Evolutionary conservation across 2,888 invertebrate genomes (phyloP), one percentile per base, ranked within the genome.

Genomic region (Protonemura montana): DNA sequence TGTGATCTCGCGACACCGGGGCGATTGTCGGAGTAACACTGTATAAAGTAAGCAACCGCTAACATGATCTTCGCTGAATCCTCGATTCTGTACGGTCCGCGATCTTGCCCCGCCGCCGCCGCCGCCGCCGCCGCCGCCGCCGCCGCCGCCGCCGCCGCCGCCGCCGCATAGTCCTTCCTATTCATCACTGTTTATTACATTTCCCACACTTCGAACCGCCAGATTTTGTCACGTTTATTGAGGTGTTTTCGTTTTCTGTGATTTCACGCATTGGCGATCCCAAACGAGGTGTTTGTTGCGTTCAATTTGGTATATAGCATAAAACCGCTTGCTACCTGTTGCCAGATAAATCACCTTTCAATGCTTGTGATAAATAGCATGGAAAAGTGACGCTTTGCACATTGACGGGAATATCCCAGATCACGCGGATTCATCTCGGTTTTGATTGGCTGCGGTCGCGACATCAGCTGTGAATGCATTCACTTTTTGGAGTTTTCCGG

Each of bases 141-240:
- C 76, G 26, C 80, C 80, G 27, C 80, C 35, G 35, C 35, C 10
- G 35, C n/a, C n/a, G 80, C 80, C 28, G 13, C 80, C 25, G n/a
- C 3, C 28, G 80, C 28, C 80, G 81, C 29, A 28, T 28, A 81
- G 10, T 29, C n/a, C 82, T 83, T 83, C n/a, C 82, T n/a, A 82
- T 82, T 30, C 28, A 42, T 7, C 84, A 76, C 30, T 26, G 25
- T 27, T 83, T 83, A 29, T 29, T 84, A 29, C 84, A 84, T 84
- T 84, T 84, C 84, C 84, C 84, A 84, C 84, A 84, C 84, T 84
- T 84, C 28, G n/a, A n/a, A n/a, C 26, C 26, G 42, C 59, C 16
- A 59, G n/a, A 59, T 83, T 82, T 83, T 76, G 84, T 84, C 84
- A 84, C 84, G 84, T 84, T 28, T 27, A 28, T 28, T 84, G 84